Evolutionary conservation across 2,113 vertebrate species (phyloP).

Genomic region (Ia io): DNA sequence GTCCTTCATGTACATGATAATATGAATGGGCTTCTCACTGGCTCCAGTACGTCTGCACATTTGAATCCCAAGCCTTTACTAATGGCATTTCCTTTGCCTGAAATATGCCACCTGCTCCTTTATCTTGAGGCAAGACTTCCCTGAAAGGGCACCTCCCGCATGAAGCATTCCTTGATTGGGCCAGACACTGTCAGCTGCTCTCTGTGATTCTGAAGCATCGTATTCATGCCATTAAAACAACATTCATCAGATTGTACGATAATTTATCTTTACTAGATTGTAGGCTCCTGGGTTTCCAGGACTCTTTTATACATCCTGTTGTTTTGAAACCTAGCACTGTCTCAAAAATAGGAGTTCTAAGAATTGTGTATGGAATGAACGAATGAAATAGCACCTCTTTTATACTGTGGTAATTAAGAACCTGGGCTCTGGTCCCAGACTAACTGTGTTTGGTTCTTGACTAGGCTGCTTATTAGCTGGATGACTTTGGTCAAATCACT

Average conservation of each 20-base stretch:
- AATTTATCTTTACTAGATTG: background rate
- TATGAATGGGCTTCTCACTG: background rate
- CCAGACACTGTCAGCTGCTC: background rate
- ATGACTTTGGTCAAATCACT: background rate
- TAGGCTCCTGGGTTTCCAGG: background rate
- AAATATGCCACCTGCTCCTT: background rate
- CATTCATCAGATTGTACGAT: background rate
- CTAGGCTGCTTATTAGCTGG: background rate
- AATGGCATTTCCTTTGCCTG: background rate
- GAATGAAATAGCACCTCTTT: background rate
- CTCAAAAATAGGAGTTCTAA: background rate
- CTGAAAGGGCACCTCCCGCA: background rate
- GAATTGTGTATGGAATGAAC: background rate
- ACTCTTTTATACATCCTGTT: background rate
- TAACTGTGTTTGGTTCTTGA: background rate
- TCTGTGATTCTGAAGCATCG: background rate
- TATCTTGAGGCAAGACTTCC: background rate
- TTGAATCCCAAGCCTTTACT: background rate
- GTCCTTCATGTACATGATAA: background rate
- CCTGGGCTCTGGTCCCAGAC: background rate
- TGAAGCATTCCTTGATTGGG: background rate
- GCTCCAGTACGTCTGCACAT: background rate
- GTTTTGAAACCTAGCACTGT: background rate
- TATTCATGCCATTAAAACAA: background rate
- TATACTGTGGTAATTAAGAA: background rate